Base-by-base conservation (phyloP, 1,140 invertebrate genomes). In the Drosophila pseudoananassae region DNA sequence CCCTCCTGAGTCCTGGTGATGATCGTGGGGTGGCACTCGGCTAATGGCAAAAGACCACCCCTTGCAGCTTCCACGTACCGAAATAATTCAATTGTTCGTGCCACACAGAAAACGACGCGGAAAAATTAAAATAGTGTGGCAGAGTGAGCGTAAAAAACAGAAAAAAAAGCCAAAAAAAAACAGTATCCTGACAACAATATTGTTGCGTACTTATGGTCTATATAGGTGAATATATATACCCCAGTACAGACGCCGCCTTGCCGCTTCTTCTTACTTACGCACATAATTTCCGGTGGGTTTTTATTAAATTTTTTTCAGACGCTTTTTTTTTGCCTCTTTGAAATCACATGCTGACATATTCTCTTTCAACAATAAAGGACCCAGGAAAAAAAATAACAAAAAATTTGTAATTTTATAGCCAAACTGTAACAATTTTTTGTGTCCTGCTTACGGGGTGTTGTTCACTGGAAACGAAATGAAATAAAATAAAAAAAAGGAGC, bases 71-170 rank as follows among this genome's bases (percentile, higher is more conserved):
- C 58, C 64, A 69, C 55, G 83, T 84, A 84, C 74, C 76, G 87
- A 90, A 90, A 90, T 90, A 90, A 90, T 90, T 90, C 89, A 90
- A 90, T 90, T 90, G 88, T 90, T 90, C 83, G 83, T 82, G 78
- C 63, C 63, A 52, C 69, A 65, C 75, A 60, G 76, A 82, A 76
- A 72, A 69, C 68, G 79, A 83, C 84, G 76, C 83, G 63, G 68
- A 88, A 81, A 85, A 90, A 88, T 90, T 75, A 91, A 85, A 82
- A 90, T 81, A 90, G 78, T 78, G 77, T 72, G 74, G 76, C 76
- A 69, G 59, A 68, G 71, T 43, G 33, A 73, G 60, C 50, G 43
- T 17, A 66, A 75, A 76, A 69, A 51, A 73, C 49, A 23, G 58
- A 23, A 40, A 50, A 15, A 83, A 59, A 73, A 61, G 50, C 20